Evolutionary conservation across 2,113 vertebrate species (phyloP).

Genomic region (Lontra canadensis): DNA sequence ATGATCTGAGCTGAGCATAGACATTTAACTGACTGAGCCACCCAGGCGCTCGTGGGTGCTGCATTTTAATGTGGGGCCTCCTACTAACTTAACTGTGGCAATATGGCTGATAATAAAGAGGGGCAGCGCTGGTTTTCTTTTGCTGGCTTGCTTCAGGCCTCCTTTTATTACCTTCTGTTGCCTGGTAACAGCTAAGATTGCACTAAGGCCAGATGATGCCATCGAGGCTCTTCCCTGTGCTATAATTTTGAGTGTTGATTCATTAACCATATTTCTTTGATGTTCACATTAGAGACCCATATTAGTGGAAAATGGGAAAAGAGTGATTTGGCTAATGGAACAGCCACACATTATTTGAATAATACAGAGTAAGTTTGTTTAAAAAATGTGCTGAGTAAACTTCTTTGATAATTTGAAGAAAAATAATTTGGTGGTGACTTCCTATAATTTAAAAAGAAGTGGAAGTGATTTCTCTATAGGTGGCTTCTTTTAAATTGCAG

Average conservation of each 20-base stretch:
- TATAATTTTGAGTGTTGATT: not conserved
- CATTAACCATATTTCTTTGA: conserved; percentile 11
- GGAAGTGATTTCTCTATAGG: conserved; percentile 41
- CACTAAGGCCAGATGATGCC: not conserved
- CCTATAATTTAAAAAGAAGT: conserved; percentile 31
- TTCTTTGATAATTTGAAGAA: conserved; percentile 5
- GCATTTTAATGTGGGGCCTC: not conserved
- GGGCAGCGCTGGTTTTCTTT: not conserved
- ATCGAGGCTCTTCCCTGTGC: not conserved
- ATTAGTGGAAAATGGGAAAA: not conserved
- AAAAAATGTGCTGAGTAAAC: conserved; percentile 30
- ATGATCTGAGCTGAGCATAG: not conserved
- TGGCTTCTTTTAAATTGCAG: not conserved
- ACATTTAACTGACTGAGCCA: not conserved
- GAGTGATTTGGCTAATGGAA: conserved; percentile 19
- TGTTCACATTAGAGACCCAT: not conserved
- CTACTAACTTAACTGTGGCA: not conserved
- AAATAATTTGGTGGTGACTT: conserved; percentile 51
- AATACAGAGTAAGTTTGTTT: conserved; percentile 24
- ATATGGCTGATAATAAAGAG: not conserved
- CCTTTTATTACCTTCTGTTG: conserved; percentile 35
- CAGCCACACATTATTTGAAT: not conserved
- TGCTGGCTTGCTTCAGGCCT: not conserved
- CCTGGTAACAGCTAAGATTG: conserved; percentile 38
- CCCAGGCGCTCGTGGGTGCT: not conserved